phyloP scores from a whole-genome alignment of 2,113 vertebrate genomes.

The Pedetes capensis region DNA sequence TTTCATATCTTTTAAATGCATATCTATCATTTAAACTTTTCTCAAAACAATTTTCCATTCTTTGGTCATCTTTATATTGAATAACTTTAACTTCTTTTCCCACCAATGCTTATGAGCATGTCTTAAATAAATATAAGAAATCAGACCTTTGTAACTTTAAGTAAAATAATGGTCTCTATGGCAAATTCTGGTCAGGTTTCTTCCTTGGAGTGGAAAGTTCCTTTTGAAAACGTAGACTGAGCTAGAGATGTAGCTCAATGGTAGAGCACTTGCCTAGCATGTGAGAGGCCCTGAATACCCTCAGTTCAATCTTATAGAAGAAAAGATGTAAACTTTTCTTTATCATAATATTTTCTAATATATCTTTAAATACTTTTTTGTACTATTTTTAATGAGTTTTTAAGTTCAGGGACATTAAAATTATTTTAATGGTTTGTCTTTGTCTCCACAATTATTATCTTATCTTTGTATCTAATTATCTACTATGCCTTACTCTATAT shows the following conservation, averaged over 20 bases:
- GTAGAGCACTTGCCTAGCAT: not conserved
- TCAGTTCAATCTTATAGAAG: not conserved
- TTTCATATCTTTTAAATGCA: not conserved
- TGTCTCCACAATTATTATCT: not conserved
- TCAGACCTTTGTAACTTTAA: not conserved
- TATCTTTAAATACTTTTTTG: not conserved
- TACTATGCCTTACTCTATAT: not conserved
- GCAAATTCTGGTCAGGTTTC: not conserved
- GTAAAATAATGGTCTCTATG: not conserved
- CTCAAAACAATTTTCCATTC: not conserved
- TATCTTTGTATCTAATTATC: not conserved
- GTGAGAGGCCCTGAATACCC: not conserved
- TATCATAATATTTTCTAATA: not conserved
- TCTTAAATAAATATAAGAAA: not conserved
- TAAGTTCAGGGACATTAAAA: not conserved
- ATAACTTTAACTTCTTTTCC: conserved; percentile 1
- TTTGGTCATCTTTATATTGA: not conserved
- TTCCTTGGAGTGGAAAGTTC: not conserved
- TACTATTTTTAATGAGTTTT: not conserved
- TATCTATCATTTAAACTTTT: not conserved
- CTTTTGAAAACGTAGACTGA: not conserved
- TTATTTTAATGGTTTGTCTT: not conserved
- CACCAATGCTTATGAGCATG: not conserved
- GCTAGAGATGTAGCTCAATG: not conserved
- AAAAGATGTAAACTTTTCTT: not conserved